A percentile compares a stretch with the other conserved stretches of the same genome.
Conservation (phyloP, 2,797 vertebrate species). For the Garrulus glandarius region DNA sequence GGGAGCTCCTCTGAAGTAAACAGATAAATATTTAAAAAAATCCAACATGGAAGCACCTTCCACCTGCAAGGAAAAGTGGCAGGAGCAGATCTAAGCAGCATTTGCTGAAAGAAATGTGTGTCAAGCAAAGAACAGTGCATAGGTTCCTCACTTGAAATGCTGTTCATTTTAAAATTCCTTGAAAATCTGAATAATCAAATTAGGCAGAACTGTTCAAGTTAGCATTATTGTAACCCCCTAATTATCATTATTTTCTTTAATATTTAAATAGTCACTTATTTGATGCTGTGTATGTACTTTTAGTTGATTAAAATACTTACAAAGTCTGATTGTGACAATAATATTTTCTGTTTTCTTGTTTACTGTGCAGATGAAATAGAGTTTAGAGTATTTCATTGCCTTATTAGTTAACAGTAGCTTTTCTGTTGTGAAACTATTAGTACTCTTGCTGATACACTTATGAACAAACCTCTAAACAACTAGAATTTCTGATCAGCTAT, state of each 20-base stretch:
- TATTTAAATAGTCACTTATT: not conserved
- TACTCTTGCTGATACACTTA: not conserved
- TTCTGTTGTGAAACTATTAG: not conserved
- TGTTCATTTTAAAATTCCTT: not conserved
- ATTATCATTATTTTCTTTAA: not conserved
- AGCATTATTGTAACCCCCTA: not conserved
- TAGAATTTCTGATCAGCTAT: not conserved
- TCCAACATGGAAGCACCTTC: too few species aligned
- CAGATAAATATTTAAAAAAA: not conserved
- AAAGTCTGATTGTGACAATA: not conserved
- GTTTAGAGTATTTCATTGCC: not conserved
- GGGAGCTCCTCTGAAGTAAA: not conserved
- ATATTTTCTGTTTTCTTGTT: not conserved
- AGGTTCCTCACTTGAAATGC: not conserved
- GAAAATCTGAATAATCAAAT: not conserved
- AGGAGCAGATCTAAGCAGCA: not conserved
- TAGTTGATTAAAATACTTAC: not conserved
- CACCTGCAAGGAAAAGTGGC: not conserved
- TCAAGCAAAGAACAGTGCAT: not conserved
- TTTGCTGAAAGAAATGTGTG: not conserved
- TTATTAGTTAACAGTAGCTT: not conserved
- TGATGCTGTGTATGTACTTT: not conserved
- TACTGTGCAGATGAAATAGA: not conserved
- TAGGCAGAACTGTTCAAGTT: not conserved
- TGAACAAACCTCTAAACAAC: not conserved